These are phyloP conservation scores for Stomatorhinus ivindoensis DNA, from an alignment of 2,113 vertebrate genomes.

Conservation along the genomic window DNA sequence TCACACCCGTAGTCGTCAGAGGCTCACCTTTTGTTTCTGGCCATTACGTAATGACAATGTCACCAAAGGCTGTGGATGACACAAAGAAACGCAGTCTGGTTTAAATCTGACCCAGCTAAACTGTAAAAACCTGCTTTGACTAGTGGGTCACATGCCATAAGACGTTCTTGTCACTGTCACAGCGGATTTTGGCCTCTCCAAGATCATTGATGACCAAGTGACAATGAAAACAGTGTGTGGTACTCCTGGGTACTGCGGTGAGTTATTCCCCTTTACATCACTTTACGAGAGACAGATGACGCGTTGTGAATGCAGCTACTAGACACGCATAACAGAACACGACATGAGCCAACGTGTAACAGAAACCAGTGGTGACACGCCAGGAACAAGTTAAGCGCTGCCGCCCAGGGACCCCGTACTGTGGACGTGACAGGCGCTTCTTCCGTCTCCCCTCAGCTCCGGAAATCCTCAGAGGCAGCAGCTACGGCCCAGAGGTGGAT, in stretches of 20 bases:
- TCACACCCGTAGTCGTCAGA: background rate
- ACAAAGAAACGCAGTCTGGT: background rate
- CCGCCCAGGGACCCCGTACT: background rate
- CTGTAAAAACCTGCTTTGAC: background rate
- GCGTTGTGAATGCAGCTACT: background rate
- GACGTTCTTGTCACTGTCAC: constrained; percentile 20
- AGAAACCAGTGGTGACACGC: background rate
- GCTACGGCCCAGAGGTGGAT: constrained; percentile 79
- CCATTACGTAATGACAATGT: background rate
- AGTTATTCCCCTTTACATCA: constrained; percentile 30
- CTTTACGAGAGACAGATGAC: too few relatives aligned
- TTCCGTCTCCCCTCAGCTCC: constrained; percentile 61
- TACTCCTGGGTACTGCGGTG: constrained; percentile 82
- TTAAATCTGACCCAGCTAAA: background rate
- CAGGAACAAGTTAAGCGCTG: background rate
- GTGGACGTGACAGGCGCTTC: background rate
- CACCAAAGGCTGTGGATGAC: background rate
- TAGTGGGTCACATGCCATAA: background rate
- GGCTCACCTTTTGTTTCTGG: background rate
- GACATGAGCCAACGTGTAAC: background rate
- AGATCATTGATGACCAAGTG: constrained; percentile 78
- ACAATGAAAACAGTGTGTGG: constrained; percentile 84
- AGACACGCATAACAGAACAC: background rate
- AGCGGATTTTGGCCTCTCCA: constrained; percentile 84
- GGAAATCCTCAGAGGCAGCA: constrained; percentile 74